A percentile compares a stretch with the other conserved stretches of the same genome.
These are phyloP conservation scores for Lacanobia wlatinum DNA, from an alignment of 2,888 invertebrate species.

Conservation along the genomic window DNA sequence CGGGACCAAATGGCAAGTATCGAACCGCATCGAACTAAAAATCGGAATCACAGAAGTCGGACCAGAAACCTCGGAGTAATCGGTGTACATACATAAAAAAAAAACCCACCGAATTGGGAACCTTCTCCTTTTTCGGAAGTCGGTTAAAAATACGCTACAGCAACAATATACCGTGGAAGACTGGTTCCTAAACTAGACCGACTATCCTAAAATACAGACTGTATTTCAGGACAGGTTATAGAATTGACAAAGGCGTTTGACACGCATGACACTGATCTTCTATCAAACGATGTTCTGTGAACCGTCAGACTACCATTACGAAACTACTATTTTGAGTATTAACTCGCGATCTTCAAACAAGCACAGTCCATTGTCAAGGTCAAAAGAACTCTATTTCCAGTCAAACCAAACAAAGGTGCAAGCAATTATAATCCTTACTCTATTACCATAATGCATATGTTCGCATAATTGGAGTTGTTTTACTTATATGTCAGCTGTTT, in stretches of 20 bases:
- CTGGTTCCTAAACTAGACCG: too few species aligned
- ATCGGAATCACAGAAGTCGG: too few species aligned
- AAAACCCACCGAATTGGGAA: too few species aligned
- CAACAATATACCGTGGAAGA: too few species aligned
- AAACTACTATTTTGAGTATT: not conserved
- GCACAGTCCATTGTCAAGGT: slow-evolving; percentile 33
- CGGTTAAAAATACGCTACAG: too few species aligned
- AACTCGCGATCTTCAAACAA: not conserved
- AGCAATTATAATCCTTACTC: slow-evolving; percentile 13
- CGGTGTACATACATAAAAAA: too few species aligned
- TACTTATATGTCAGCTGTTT: slow-evolving; percentile 33
- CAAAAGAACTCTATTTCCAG: slow-evolving; percentile 10
- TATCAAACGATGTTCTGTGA: not conserved
- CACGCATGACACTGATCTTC: not conserved
- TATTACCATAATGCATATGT: slow-evolving; percentile 16
- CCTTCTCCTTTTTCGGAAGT: too few species aligned
- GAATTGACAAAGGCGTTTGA: slow-evolving; percentile 17
- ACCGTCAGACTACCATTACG: not conserved
- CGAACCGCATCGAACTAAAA: too few species aligned
- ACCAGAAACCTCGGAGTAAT: too few species aligned
- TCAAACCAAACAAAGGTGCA: not conserved
- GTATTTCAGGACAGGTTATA: too few species aligned
- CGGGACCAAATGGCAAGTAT: too few species aligned
- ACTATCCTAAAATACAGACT: too few species aligned
- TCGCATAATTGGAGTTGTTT: slow-evolving; percentile 1